Percentiles rank a stretch among this genome's conserved stretches.
These are phyloP conservation scores for Caenorhabditis becei DNA, from an alignment of 2,888 invertebrate species.

Conservation along the genomic window DNA sequence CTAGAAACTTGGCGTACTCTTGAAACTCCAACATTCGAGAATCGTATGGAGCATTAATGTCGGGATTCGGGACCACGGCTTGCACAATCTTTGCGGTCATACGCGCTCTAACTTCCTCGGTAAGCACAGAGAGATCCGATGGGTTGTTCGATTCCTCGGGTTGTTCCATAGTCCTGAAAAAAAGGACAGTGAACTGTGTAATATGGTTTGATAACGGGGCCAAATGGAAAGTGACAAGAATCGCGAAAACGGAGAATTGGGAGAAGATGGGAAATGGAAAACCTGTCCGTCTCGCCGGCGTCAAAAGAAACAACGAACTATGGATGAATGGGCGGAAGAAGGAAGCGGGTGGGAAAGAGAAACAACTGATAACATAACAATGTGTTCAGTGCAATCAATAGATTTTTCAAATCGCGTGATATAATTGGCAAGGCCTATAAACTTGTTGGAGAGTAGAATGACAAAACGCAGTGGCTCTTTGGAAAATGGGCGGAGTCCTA, in stretches of 20 bases:
- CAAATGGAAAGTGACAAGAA: background rate
- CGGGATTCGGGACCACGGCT: slow-evolving; percentile 24
- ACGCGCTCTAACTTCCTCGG: background rate
- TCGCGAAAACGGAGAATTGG: background rate
- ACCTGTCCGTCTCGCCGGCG: background rate
- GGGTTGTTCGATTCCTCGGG: background rate
- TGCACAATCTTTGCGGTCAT: slow-evolving; percentile 3
- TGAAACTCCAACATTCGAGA: slow-evolving; percentile 16
- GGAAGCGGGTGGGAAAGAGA: background rate
- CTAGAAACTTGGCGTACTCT: slow-evolving; percentile 29
- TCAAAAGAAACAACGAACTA: background rate
- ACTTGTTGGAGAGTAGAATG: too few relatives aligned
- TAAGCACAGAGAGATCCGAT: background rate
- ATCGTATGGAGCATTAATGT: slow-evolving; percentile 14
- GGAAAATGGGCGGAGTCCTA: background rate
- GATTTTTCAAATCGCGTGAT: background rate
- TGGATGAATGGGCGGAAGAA: background rate
- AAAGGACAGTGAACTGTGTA: background rate
- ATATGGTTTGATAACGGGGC: background rate
- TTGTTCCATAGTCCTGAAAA: background rate
- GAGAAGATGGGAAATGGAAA: background rate
- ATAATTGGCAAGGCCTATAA: too few relatives aligned
- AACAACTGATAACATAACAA: slow-evolving; percentile 6
- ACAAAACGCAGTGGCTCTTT: too few relatives aligned
- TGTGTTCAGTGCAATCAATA: background rate